Evolutionary conservation across 2,113 vertebrate species (phyloP).

Genomic region (Hucho hucho): DNA sequence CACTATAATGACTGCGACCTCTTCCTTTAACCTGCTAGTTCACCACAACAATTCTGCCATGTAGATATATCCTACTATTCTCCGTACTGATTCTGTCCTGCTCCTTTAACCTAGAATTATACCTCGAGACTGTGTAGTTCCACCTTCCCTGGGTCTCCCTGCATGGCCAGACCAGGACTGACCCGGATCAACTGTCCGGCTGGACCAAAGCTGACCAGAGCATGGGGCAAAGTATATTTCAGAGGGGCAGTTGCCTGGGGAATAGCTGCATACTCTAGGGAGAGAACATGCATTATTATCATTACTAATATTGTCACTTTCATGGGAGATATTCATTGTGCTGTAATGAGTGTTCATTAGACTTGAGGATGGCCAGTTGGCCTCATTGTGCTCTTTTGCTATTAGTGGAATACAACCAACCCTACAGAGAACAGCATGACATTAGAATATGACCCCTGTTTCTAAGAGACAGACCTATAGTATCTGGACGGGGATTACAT

Average conservation of each 20-base stretch:
- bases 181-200: slow-evolving; percentile 82
- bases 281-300: slow-evolving; percentile 1
- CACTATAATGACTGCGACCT: no score
- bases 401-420: no score
- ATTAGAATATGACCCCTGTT: not conserved
- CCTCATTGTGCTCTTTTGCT: no score
- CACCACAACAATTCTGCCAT: no score
- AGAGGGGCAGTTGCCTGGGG: slow-evolving; percentile 49
- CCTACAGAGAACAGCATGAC: no score
- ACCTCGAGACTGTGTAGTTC: slow-evolving; percentile 90
- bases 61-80: no score
- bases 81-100: not conserved
- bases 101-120: not conserved
- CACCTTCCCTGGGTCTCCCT: slow-evolving; percentile 71
- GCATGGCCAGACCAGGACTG: slow-evolving; percentile 61
- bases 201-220: slow-evolving; percentile 80
- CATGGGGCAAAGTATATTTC: slow-evolving; percentile 80
- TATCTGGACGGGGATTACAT: not conserved
- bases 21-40: no score
- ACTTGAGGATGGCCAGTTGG: no score
- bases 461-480: not conserved
- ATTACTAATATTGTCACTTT: not conserved
- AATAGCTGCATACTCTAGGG: slow-evolving; percentile 37
- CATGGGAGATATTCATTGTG: not conserved
- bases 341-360: not conserved